phyloP scores from a whole-genome alignment of 1,140 invertebrate species.

The Charaxes varanes region DNA sequence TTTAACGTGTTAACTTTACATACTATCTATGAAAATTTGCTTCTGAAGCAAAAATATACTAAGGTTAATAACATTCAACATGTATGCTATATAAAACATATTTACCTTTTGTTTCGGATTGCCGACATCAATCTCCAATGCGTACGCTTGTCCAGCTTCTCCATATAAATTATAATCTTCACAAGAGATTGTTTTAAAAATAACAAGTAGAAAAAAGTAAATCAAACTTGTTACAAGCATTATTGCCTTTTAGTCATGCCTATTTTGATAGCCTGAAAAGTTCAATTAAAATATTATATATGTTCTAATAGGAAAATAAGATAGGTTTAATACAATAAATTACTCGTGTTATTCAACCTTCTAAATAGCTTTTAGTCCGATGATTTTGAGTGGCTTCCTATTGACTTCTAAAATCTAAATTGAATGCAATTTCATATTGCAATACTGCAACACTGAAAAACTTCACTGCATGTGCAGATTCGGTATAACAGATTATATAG shows the following conservation, averaged over 20 bases:
- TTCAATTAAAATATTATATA: neutral
- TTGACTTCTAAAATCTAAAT: too few relatives aligned
- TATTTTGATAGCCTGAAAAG: neutral
- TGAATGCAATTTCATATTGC: too few relatives aligned
- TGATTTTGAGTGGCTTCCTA: constrained; percentile 19
- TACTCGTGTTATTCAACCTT: neutral
- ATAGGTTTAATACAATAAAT: neutral
- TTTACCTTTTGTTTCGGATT: constrained; percentile 58
- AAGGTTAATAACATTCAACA: neutral
- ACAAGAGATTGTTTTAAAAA: constrained; percentile 21
- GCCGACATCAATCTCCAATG: constrained; percentile 48
- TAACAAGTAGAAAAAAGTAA: constrained; percentile 30
- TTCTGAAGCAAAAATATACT: neutral
- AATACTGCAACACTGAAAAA: too few relatives aligned
- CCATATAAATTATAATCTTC: constrained; percentile 57
- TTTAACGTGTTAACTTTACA: too few relatives aligned
- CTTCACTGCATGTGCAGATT: too few relatives aligned
- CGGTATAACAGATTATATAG: too few relatives aligned
- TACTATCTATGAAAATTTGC: too few relatives aligned
- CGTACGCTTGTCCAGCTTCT: constrained; percentile 56
- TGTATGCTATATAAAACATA: neutral
- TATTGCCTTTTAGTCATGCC: constrained; percentile 12
- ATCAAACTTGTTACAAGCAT: constrained; percentile 25
- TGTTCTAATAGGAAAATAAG: too few relatives aligned
- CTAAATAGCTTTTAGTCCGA: neutral